A percentile compares a stretch with the other conserved stretches of the same genome.
Evolutionary conservation across 2,797 vertebrate species (phyloP).

Genomic region (Uromys caudimaculatus): DNA sequence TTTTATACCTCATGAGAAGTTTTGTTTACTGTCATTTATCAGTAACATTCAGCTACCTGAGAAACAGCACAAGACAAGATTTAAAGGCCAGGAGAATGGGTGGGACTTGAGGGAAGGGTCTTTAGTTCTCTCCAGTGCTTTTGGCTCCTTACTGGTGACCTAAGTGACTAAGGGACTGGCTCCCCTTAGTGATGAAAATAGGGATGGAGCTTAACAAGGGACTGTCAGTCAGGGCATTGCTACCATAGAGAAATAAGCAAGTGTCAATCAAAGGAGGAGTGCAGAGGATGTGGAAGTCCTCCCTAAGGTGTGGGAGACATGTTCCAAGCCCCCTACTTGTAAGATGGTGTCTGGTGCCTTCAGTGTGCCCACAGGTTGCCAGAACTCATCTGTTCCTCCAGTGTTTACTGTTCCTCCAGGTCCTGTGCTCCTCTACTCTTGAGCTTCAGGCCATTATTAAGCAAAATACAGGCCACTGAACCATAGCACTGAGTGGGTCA

Average conservation of each 20-base stretch:
- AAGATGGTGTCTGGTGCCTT: no score
- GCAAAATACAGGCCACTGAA: neutral
- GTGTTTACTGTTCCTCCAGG: neutral
- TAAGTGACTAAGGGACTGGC: conserved; percentile 64
- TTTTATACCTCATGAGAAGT: conserved; percentile 90
- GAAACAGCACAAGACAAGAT: conserved; percentile 90
- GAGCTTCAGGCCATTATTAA: neutral
- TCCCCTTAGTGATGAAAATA: conserved; percentile 72
- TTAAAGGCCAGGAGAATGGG: conserved; percentile 89
- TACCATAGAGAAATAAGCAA: conserved; percentile 52
- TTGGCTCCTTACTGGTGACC: conserved; percentile 89
- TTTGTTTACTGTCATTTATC: conserved; percentile 85
- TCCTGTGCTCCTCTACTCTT: neutral
- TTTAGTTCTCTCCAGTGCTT: conserved; percentile 87
- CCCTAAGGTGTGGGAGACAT: neutral
- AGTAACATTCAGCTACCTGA: conserved; percentile 86
- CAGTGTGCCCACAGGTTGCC: neutral
- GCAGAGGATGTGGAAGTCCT: neutral
- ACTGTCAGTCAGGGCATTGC: conserved; percentile 70
- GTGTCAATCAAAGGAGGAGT: neutral
- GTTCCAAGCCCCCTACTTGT: no score
- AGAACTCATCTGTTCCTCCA: no score
- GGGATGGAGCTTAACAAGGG: conserved; percentile 68
- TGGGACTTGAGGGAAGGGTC: conserved; percentile 81
- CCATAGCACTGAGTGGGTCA: no score